Conservation (phyloP, 2,797 vertebrate species). For the Falco novaeseelandiae region DNA sequence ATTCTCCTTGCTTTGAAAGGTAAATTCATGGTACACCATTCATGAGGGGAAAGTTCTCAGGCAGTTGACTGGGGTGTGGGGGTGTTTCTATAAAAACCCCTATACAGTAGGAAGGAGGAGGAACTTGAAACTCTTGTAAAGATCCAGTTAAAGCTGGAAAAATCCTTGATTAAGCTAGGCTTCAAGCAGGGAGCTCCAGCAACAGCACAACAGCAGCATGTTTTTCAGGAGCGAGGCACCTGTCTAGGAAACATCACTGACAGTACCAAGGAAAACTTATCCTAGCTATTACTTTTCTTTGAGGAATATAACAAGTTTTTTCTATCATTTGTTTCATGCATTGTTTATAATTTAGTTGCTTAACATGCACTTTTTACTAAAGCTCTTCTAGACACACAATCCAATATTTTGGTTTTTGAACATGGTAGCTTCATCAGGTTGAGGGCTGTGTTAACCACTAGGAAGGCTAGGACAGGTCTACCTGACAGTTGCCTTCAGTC, state of each 20-base stretch:
- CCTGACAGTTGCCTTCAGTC: neutral
- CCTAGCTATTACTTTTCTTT: neutral
- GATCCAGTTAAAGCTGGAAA: neutral
- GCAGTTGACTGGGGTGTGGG: neutral
- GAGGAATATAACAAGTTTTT: neutral
- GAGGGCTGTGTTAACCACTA: neutral
- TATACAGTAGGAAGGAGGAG: neutral
- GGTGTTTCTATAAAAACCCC: accelerated
- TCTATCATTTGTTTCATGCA: neutral
- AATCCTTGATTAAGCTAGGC: neutral
- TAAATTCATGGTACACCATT: neutral
- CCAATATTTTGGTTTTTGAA: neutral
- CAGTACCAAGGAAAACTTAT: neutral
- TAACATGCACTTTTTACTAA: accelerated
- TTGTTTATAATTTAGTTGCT: neutral
- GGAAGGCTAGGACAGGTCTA: neutral
- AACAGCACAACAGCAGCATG: neutral
- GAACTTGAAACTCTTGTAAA: neutral
- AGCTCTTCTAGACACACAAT: neutral
- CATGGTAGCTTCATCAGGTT: neutral
- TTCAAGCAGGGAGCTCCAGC: neutral
- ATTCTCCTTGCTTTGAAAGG: neutral
- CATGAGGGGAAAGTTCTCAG: neutral
- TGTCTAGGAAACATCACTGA: neutral
- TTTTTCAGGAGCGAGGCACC: neutral